Base-by-base conservation (phyloP, 2,888 invertebrate species). In the Amphipoea lucens region DNA sequence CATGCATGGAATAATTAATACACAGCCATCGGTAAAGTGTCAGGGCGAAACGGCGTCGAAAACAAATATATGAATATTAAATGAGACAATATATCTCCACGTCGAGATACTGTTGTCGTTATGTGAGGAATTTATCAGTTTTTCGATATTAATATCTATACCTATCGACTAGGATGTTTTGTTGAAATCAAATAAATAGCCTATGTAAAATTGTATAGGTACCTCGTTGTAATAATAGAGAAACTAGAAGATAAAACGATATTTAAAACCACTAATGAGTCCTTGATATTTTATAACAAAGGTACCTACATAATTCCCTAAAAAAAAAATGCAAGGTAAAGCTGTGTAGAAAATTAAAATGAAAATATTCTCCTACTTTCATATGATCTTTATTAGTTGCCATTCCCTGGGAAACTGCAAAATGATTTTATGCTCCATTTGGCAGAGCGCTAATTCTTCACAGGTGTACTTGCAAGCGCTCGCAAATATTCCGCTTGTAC, bases 1-100 rank as follows among this genome's bases (percentile, higher is more conserved):
- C 94, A 92, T 93, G 95, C 92, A 90, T 91, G 90, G 90, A 89
- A 93, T 95, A 95, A 95, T 95, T 95, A 94, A 95, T 95, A 94
- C 88, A 88, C 84, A 91, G 87, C 91, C 93, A 96, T 95, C 94
- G 88, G 92, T 95, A 91, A 95, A 94, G 92, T 94, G 95, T 94
- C 95, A 92, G 93, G 87, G 90, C 88, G 91, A 92, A 92, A 91
- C 91, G 90, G 89, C 92, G 92, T 94, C 92, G 91, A 94, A 95
- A 95, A 95, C 95, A 95, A 96, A 95, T 95, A 95, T 93, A 95
- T 95, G 95, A 96, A 96, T 96, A 95, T 94, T 94, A 91, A 95
- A 94, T 92, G 92, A 90, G 91, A 89, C 90, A 92, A 94, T 93
- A 93, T 91, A 80, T 93, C 89, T 92, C 89, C 91, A 91, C 90